Evolutionary conservation across 2,888 invertebrate genomes (phyloP).

Genomic region (Drosophila kokeensis): DNA sequence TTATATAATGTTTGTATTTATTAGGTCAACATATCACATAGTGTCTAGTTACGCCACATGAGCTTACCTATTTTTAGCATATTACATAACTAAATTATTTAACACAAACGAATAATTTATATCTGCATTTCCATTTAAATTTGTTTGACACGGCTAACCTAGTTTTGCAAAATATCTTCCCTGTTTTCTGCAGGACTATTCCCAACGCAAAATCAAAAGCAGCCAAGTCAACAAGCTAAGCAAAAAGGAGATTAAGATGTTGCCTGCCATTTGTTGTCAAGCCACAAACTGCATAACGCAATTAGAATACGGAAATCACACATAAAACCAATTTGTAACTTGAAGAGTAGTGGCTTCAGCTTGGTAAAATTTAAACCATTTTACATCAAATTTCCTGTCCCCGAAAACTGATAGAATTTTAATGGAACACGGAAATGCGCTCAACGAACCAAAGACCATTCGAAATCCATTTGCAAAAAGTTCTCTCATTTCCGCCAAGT

Average conservation of each 20-base stretch:
- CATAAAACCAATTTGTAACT: slow-evolving; percentile 65
- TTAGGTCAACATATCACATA: neutral
- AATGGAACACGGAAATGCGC: slow-evolving; percentile 74
- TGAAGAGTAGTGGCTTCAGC: slow-evolving; percentile 21
- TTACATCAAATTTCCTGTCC: slow-evolving; percentile 70
- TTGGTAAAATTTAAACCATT: slow-evolving; percentile 56
- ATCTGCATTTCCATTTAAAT: neutral
- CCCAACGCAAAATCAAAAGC: slow-evolving; percentile 2
- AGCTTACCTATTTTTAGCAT: neutral
- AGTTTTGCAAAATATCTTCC: slow-evolving; percentile 10
- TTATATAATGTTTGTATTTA: neutral
- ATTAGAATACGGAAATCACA: slow-evolving; percentile 61
- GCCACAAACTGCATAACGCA: slow-evolving; percentile 32
- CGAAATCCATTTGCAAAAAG: slow-evolving; percentile 52
- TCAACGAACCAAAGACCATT: slow-evolving; percentile 43
- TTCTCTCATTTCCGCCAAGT: slow-evolving; percentile 56
- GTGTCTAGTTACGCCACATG: neutral
- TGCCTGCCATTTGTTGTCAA: neutral
- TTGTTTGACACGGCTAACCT: slow-evolving; percentile 44
- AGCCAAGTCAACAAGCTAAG: slow-evolving; percentile 15
- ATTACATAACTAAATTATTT: slow-evolving; percentile 3
- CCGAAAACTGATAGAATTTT: slow-evolving; percentile 55
- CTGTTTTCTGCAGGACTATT: slow-evolving; percentile 59
- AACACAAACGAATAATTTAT: neutral
- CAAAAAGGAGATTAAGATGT: slow-evolving; percentile 40